phyloP scores from a whole-genome alignment of 2,113 vertebrate species.

The Hymenochirus boettgeri region DNA sequence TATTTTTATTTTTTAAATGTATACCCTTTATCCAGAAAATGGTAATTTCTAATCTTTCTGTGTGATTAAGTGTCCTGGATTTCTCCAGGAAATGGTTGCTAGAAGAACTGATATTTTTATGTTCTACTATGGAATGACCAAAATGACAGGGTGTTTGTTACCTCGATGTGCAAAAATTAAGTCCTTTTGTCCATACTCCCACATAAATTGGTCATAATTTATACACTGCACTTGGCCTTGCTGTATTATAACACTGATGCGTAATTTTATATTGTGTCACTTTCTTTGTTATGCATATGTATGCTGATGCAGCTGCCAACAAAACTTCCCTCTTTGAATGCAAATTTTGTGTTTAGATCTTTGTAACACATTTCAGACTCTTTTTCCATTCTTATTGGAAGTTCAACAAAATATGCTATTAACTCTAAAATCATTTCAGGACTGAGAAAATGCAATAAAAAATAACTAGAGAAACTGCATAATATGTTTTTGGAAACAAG shows the following conservation, averaged over 20 bases:
- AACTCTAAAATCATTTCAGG: too few species aligned
- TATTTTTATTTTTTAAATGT: too few species aligned
- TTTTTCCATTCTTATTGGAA: slow-evolving; percentile 1
- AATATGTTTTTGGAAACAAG: too few species aligned
- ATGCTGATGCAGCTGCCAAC: slow-evolving; percentile 36
- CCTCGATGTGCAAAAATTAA: slow-evolving; percentile 30
- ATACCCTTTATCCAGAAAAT: too few species aligned
- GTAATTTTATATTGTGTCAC: slow-evolving; percentile 40
- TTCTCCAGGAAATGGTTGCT: too few species aligned
- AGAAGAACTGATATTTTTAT: too few species aligned
- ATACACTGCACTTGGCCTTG: slow-evolving; percentile 31
- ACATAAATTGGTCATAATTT: slow-evolving; percentile 38
- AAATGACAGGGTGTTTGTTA: background rate
- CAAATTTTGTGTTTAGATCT: slow-evolving; percentile 22
- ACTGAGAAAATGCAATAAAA: too few species aligned
- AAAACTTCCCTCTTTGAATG: slow-evolving; percentile 29
- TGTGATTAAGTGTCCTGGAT: too few species aligned
- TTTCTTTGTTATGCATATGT: slow-evolving; percentile 37
- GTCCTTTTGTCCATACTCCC: slow-evolving; percentile 23
- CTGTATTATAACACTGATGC: slow-evolving; percentile 34
- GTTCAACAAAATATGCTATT: background rate
- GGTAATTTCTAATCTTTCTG: too few species aligned
- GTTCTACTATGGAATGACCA: background rate
- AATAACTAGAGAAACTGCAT: too few species aligned
- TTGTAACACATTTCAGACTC: background rate